phyloP scores from a whole-genome alignment of 2,113 vertebrate genomes.

The Lepus europaeus region DNA sequence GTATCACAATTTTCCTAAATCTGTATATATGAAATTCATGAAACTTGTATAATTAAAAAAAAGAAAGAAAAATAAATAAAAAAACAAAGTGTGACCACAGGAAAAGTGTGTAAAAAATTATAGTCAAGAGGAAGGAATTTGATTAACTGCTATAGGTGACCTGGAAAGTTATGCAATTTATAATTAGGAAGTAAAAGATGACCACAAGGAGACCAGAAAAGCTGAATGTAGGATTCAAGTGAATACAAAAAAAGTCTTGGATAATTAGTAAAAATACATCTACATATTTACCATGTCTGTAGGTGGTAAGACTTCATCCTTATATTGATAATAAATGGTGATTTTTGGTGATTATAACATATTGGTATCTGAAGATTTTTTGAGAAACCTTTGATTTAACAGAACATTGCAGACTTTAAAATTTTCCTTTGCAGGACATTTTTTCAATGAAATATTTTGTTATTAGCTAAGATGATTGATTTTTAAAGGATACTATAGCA shows the following conservation, averaged over 20 bases:
- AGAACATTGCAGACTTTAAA: conserved; percentile 1
- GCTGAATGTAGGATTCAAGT: too few relatives aligned
- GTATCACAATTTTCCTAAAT: too few relatives aligned
- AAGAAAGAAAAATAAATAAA: too few relatives aligned
- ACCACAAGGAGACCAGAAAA: too few relatives aligned
- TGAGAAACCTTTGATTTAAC: conserved; percentile 8
- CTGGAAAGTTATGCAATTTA: neutral
- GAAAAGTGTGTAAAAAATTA: too few relatives aligned
- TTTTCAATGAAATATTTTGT: conserved; percentile 49
- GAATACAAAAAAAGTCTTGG: too few relatives aligned
- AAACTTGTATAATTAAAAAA: too few relatives aligned
- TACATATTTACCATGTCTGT: too few relatives aligned
- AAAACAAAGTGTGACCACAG: too few relatives aligned
- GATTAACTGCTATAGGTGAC: neutral
- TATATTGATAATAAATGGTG: conserved; percentile 53
- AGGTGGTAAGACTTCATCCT: conserved; percentile 2
- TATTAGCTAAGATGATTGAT: conserved; percentile 35
- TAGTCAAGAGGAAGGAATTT: neutral
- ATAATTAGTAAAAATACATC: too few relatives aligned
- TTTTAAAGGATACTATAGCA: conserved; percentile 23
- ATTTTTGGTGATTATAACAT: conserved; percentile 32
- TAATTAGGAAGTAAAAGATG: conserved; percentile 11
- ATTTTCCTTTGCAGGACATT: conserved; percentile 9
- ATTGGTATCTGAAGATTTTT: conserved; percentile 23
- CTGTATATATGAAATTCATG: too few relatives aligned